A percentile compares a stretch with the other conserved stretches of the same genome.
These are phyloP conservation scores for Acanthosepion esculentum DNA, from an alignment of 2,888 invertebrate genomes.

Conservation along the genomic window DNA sequence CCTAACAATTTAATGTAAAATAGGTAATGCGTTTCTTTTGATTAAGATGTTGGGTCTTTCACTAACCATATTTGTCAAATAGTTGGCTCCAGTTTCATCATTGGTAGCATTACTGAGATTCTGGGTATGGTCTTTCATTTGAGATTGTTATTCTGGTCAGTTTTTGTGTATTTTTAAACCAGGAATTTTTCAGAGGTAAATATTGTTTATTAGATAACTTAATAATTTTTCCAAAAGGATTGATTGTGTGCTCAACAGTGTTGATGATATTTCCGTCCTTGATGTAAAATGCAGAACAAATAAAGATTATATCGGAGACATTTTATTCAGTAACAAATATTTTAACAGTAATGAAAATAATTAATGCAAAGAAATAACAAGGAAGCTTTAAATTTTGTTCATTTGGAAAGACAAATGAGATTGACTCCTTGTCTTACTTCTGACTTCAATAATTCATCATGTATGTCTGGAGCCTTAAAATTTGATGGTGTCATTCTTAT, in stretches of 20 bases:
- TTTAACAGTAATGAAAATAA: not conserved
- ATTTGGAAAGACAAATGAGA: not conserved
- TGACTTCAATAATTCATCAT: not conserved
- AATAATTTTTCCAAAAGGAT: not conserved
- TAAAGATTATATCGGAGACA: too few relatives aligned
- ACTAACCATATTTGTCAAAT: not conserved
- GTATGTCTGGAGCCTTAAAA: not conserved
- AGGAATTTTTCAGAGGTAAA: not conserved
- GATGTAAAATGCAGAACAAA: not conserved
- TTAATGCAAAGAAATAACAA: not conserved
- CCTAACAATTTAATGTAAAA: not conserved
- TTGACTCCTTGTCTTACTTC: not conserved
- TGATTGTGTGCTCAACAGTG: not conserved
- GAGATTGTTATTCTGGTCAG: not conserved
- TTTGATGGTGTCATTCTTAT: not conserved
- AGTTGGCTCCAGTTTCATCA: not conserved
- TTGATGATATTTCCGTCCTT: slow-evolving; percentile 21
- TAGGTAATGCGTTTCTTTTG: not conserved
- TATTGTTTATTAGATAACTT: not conserved
- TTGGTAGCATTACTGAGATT: not conserved
- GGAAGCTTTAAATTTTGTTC: not conserved
- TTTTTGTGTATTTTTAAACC: not conserved
- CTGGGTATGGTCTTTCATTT: not conserved
- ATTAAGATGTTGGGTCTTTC: not conserved
- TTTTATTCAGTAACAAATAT: not conserved